Conservation (phyloP, 2,888 invertebrate genomes). For the Tetropium fuscum region DNA sequence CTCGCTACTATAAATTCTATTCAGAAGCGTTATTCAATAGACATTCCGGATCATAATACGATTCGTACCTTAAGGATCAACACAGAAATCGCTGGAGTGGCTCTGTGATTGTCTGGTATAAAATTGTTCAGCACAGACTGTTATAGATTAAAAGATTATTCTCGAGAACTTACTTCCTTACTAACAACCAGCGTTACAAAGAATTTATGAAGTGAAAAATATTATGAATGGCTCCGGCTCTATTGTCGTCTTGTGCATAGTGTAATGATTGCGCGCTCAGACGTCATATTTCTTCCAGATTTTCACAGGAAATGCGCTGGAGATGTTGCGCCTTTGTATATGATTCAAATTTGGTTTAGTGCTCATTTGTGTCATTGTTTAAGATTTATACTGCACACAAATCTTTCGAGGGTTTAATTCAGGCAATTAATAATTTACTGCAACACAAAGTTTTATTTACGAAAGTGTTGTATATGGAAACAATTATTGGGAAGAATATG, state of each 20-base stretch:
- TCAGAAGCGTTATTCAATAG: conserved; percentile 20
- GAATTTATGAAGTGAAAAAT: conserved; percentile 49
- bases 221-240: conserved; percentile 40
- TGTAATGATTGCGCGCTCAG: conserved; percentile 26
- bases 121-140: conserved; percentile 18
- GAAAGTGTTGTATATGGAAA: too few relatives aligned
- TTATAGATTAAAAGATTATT: conserved; percentile 40
- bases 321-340: too few relatives aligned
- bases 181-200: conserved; percentile 35
- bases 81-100: conserved; percentile 26
- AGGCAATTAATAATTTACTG: too few relatives aligned
- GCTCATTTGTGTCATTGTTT: too few relatives aligned
- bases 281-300: background rate
- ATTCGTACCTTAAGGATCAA: conserved; percentile 26
- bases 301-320: background rate
- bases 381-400: too few relatives aligned
- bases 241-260: conserved; percentile 37
- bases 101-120: conserved; percentile 24
- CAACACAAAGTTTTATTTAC: too few relatives aligned
- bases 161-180: conserved; percentile 37
- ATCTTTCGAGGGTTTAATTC: too few relatives aligned
- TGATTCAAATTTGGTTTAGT: too few relatives aligned
- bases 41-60: conserved; percentile 20
- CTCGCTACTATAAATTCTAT: conserved; percentile 22
- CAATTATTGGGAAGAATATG: too few relatives aligned